Conservation (phyloP, 2,113 vertebrate genomes). For the Antennarius striatus region DNA sequence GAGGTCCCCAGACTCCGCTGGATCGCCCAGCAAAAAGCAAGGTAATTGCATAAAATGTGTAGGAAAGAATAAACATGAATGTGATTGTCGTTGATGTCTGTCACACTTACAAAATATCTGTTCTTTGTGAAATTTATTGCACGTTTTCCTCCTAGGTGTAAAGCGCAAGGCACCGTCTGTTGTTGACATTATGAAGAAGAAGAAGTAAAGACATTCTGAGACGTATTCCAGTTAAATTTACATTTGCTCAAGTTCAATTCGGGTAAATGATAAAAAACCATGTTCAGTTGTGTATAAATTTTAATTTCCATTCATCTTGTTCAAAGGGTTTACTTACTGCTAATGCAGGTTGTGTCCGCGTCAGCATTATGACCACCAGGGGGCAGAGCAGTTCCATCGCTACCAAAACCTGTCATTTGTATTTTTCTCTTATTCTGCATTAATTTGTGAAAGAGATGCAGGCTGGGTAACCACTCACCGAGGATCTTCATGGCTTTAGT, state of each 20-base stretch:
- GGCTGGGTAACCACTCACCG: too few relatives aligned
- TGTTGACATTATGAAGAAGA: constrained; percentile 62
- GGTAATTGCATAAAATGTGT: constrained; percentile 22
- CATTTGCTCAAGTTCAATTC: neutral
- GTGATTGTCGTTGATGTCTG: neutral
- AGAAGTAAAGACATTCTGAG: constrained; percentile 12
- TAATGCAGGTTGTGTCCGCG: neutral
- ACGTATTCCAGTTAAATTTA: neutral
- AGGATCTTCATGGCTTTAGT: too few relatives aligned
- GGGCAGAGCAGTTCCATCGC: constrained; percentile 18
- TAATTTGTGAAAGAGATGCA: too few relatives aligned
- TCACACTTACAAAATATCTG: neutral
- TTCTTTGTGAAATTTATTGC: neutral
- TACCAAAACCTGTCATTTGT: neutral
- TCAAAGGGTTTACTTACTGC: neutral
- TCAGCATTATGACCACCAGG: constrained; percentile 32
- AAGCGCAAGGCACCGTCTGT: constrained; percentile 67
- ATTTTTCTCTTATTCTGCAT: too few relatives aligned
- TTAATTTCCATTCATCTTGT: neutral
- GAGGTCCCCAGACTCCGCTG: constrained; percentile 28
- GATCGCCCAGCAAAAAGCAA: constrained; percentile 52
- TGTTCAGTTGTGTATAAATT: too few relatives aligned
- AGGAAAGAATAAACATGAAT: neutral
- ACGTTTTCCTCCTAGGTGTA: constrained; percentile 49
- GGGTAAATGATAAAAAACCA: too few relatives aligned